Percentiles rank a stretch among this genome's conserved stretches.
Evolutionary conservation across 2,888 invertebrate species (phyloP).

Genomic region (Teleogryllus oceanicus): DNA sequence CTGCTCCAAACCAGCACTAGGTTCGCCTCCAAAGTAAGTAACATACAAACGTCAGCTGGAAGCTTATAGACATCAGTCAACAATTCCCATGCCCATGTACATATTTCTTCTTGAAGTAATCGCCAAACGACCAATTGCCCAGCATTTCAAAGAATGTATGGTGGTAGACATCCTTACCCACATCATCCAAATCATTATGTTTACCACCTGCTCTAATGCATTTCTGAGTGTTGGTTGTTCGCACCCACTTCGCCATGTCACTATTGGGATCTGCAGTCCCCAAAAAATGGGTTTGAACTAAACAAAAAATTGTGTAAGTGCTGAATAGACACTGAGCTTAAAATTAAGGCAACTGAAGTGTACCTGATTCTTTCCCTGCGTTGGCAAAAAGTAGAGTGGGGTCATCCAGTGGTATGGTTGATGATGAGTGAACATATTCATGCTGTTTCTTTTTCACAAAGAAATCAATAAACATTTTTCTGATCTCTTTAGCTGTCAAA

Average conservation of each 20-base stretch:
- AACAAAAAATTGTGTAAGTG: conserved; percentile 32
- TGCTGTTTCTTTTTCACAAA: conserved; percentile 79
- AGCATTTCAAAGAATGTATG: conserved; percentile 99
- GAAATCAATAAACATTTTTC: conserved; percentile 83
- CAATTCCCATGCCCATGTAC: conserved; percentile 96
- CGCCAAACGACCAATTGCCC: conserved; percentile 99
- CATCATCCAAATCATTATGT: conserved; percentile 99
- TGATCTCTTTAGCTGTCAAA: conserved; percentile 68
- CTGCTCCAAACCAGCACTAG: conserved; percentile 74
- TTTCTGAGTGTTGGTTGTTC: conserved; percentile 95
- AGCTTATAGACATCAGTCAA: conserved; percentile 77
- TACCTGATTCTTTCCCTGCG: conserved; percentile 98
- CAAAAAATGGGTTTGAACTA: conserved; percentile 94
- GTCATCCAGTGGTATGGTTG: conserved; percentile 95
- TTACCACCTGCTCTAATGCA: conserved; percentile 99
- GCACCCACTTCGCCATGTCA: conserved; percentile 84
- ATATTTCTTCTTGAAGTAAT: conserved; percentile 99
- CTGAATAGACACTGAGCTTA: too few relatives aligned
- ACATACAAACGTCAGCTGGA: conserved; percentile 88
- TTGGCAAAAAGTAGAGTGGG: conserved; percentile 96
- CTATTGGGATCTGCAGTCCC: conserved; percentile 95
- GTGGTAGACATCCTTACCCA: conserved; percentile 99
- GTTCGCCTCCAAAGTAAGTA: conserved; percentile 96
- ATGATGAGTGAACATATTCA: conserved; percentile 94
- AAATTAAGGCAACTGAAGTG: neutral